Base-by-base conservation (phyloP, 2,113 vertebrate genomes). In the Limnothrissa miodon region DNA sequence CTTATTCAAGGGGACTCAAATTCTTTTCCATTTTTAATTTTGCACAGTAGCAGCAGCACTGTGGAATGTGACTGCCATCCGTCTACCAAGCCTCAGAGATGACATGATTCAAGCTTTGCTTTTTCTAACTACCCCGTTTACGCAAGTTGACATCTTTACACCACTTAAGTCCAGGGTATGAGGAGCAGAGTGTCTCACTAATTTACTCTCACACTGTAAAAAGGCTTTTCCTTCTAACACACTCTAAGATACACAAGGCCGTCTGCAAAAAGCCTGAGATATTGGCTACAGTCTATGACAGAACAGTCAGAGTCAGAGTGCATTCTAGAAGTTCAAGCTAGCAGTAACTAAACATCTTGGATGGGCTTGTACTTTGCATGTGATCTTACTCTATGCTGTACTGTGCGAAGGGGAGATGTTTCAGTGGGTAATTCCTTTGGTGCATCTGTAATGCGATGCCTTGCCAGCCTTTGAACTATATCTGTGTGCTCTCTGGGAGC, bases 1-100 rank as follows among this genome's bases (percentile, higher is more conserved):
- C 92, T 92, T 87, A 92, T 92, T 93, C 87, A 89, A 83, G 45
- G 46, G 82, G 83, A 78, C 86, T 86, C 56, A 36, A 25, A 70
- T 70, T 70, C 62, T 70, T 33, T 70, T 33, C 62, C 62, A 3
- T 29, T 90, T 85, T 85, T 53, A 83, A 80, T 81, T 86, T 80
- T 33, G 46, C 82, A 78, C 85, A 82, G 78, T 82, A 82, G 80
- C 82, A 82, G 80, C 82, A 83, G 80, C 46, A 83, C 42, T 66
- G 80, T 82, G 78, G 80, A 82, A 81, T 82, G 66, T 78, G 82
- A 86, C 80, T 86, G 59, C 83, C 79, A 44, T 74, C 83, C 80
- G n/a, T 21, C 45, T 79, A 21, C 53, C 74, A 45, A 33, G 39
- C n/a, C 33, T 21, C 23, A 44, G 9, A 29, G 19, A 39, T 59